Evolutionary conservation across 2,113 vertebrate species (phyloP).

Genomic region (Labeo catla): DNA sequence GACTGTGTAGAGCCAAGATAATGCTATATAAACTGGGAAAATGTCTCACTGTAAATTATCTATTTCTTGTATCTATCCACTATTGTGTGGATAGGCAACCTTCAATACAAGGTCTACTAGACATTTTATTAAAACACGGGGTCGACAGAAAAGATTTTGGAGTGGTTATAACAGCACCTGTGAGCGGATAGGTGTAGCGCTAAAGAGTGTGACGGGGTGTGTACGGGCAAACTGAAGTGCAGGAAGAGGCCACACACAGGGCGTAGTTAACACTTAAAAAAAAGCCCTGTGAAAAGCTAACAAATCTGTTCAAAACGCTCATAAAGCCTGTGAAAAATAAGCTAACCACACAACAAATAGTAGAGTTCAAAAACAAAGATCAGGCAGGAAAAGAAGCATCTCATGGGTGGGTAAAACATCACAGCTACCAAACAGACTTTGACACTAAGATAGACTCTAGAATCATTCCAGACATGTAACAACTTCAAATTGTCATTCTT

Average conservation of each 20-base stretch:
- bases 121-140: neutral
- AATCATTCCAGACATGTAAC: too few species aligned
- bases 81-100: too few species aligned
- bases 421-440: neutral
- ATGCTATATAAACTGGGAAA: neutral
- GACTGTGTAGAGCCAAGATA: neutral
- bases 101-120: too few species aligned
- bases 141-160: slow-evolving; percentile 12
- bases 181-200: neutral
- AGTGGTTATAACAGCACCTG: slow-evolving; percentile 10
- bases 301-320: slow-evolving; percentile 57
- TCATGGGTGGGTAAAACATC: slow-evolving; percentile 14
- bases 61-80: neutral
- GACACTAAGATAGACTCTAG: neutral
- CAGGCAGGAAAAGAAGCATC: slow-evolving; percentile 8
- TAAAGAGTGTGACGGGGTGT: slow-evolving; percentile 37
- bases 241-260: slow-evolving; percentile 72
- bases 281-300: slow-evolving; percentile 56
- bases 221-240: slow-evolving; percentile 54
- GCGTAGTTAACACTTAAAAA: slow-evolving; percentile 76
- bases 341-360: slow-evolving; percentile 53
- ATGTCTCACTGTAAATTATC: neutral
- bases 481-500: too few species aligned
- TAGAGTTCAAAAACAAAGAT: slow-evolving; percentile 42
- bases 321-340: slow-evolving; percentile 56